A percentile compares a stretch with the other conserved stretches of the same genome.
phyloP scores from a whole-genome alignment of 2,113 vertebrate species.

The Pipa parva region DNA sequence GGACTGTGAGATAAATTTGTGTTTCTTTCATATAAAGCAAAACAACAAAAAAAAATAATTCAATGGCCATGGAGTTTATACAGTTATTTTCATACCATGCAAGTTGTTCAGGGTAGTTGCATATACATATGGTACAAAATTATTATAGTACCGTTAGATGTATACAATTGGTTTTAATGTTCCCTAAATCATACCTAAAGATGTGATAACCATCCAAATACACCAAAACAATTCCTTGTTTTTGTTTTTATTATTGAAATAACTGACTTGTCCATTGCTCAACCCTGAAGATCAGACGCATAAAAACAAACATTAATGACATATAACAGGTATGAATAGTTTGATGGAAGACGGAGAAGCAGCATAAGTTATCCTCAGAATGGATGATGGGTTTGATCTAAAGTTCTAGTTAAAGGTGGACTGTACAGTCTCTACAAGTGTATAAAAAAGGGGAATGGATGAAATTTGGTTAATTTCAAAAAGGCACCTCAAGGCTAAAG shows the following conservation, averaged over 20 bases:
- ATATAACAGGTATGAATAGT: conserved; percentile 57
- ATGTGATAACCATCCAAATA: conserved; percentile 1
- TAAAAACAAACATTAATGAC: conserved; percentile 60
- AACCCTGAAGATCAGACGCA: conserved; percentile 48
- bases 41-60: too few species aligned
- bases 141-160: too few species aligned
- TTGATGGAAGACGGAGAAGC: conserved; percentile 69
- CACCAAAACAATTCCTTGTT: not conserved
- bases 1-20: too few species aligned
- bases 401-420: conserved; percentile 65
- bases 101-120: not conserved
- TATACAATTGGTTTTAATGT: too few species aligned
- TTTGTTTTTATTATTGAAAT: conserved; percentile 20
- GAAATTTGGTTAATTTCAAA: conserved; percentile 82
- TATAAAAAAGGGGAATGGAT: conserved; percentile 68
- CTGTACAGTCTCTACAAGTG: conserved; percentile 72
- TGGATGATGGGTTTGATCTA: conserved; percentile 63
- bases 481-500: conserved; percentile 97
- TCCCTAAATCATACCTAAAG: not conserved
- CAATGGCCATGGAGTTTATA: too few species aligned
- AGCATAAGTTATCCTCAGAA: conserved; percentile 62
- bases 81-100: conserved; percentile 19
- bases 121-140: not conserved
- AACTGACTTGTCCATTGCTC: conserved; percentile 54
- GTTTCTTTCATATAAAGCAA: too few species aligned